phyloP scores from a whole-genome alignment of 2,113 vertebrate genomes.

The Lates calcarifer region DNA sequence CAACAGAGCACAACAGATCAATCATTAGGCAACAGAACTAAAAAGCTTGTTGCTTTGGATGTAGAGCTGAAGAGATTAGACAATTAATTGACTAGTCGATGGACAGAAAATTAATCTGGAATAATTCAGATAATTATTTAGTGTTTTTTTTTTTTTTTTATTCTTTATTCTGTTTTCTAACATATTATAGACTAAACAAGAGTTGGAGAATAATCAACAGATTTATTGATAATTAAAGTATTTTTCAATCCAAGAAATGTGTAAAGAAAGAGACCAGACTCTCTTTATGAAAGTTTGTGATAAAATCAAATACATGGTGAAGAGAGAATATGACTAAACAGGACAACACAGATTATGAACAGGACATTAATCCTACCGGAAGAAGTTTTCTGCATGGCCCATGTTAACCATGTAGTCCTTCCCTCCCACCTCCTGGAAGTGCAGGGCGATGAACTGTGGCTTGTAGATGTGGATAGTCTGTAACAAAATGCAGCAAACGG shows the following conservation, averaged over 20 bases:
- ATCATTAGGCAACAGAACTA: neutral
- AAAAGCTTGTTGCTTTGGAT: neutral
- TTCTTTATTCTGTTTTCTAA: neutral
- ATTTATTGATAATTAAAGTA: neutral
- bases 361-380: slow-evolving; percentile 72
- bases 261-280: neutral
- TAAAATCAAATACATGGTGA: neutral
- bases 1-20: slow-evolving; percentile 1
- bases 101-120: neutral
- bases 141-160: too few species aligned
- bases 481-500: slow-evolving; percentile 15
- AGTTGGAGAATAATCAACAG: neutral
- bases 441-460: slow-evolving; percentile 85
- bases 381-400: slow-evolving; percentile 81
- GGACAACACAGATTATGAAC: neutral
- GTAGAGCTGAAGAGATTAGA: neutral
- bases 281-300: neutral
- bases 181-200: neutral
- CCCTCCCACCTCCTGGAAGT: slow-evolving; percentile 89
- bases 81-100: neutral
- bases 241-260: neutral
- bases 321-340: neutral
- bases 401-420: slow-evolving; percentile 87
- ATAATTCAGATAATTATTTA: neutral
- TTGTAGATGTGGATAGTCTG: slow-evolving; percentile 81